Base-by-base conservation (phyloP, 2,888 invertebrate species). In the Patella pellucida region DNA sequence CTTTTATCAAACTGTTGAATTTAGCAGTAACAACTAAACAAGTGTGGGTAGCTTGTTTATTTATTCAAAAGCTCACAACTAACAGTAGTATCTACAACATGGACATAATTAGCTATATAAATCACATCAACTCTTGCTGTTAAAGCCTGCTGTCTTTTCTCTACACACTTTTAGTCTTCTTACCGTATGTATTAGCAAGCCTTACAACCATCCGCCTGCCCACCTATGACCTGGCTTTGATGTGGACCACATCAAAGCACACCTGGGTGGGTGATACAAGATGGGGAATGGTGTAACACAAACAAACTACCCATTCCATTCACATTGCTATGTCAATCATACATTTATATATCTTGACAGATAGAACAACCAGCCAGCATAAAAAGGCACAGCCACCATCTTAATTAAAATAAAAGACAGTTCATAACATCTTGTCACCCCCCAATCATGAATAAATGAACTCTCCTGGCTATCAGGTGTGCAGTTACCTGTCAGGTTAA, bases 211-310 rank as follows among this genome's bases (percentile, higher is more conserved):
- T 62, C 62, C 19, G 62, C 19, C 23, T 23, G 23, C 19, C 23
- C 41, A 23, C 19, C 19, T 19, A 23, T 62, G 62, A 23, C 19
- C 62, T 62, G 19, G 62, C 62, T 62, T 62, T 62, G 62, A 62
- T 62, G 62, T 62, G 62, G 62, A 62, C 62, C 62, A 11, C 62
- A 62, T 62, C 62, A 62, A 62, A 62, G 62, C 23, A 62, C 62
- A 62, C 62, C 62, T 62, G 62, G 62, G 19, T 62, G 23, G 62
- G 62, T 62, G 62, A 62, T 12, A 62, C 62, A 62, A 62, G 62
- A 41, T 41, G 4, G 41, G 41, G 41, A 41, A 41, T 41, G 41
- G 41, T 41, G 41, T 41, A 41, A 41, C 41, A 41, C 41, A 41
- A 41, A 41, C 41, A 41, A 41, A 41, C 41, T 41, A 41, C 7